Base-by-base conservation (phyloP, 2,888 invertebrate species). In the Globia sparganii region DNA sequence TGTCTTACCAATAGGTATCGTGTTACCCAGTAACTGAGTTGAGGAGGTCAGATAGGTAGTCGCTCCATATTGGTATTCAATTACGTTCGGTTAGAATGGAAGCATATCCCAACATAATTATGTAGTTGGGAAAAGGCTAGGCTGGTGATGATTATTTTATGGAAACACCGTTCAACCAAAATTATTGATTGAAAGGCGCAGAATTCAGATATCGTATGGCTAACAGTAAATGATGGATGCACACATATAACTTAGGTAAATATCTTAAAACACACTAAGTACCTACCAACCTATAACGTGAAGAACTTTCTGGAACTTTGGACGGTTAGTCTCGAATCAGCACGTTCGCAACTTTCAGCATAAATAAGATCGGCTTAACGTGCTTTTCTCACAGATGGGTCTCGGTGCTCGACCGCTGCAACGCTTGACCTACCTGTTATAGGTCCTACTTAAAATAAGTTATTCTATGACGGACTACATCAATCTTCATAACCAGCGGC, bases 331-430 rank as follows among this genome's bases (percentile, higher is more conserved):
- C 46, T 31, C 21, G 31, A 67, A 49, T 46, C 37, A 67, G 37
- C 64, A 78, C 56, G 46, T 62, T 40, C n/a, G 0, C n/a, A 79
- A 80, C 61, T 74, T 74, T 80, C 46, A 56, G 66, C 80, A 62
- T 80, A 67, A 46, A 67, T 58, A 68, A 81, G 18, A 67, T 62
- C 8, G 21, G 6, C 18, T 25, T 43, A 37, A 62, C 56, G 25
- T 34, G 61, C 28, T n/a, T 13, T 3, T 3, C 18, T 49, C 40
- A 40, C 75, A 81, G 62, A 81, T 80, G 73, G 31, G 46, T 34
- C 56, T n/a, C 75, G 3, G 64, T 31, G 46, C 31, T 61, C 37
- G 31, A 46, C 46, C 25, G 9, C 21, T 40, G 31, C 8, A 25
- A 13, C 43, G 31, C 59, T 59, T 53, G 21, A 37, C n/a, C 15